Evolutionary conservation across 2,113 vertebrate species (phyloP).

Genomic region (Cochlearius cochlearius): DNA sequence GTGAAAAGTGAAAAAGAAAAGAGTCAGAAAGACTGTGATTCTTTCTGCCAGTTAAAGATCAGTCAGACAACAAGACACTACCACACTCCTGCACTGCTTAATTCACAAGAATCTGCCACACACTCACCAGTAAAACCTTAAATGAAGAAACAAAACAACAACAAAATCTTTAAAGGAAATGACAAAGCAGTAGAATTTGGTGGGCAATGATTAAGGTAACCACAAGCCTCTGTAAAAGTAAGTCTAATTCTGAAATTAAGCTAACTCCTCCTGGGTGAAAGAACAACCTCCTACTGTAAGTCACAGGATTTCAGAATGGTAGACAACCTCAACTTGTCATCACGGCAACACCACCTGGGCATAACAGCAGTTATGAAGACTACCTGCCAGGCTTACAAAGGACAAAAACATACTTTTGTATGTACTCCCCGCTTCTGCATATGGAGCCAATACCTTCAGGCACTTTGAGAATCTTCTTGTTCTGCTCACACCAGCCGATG

Average conservation of each 20-base stretch:
- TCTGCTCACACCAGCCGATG: slow-evolving; percentile 92
- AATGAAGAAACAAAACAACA: not conserved
- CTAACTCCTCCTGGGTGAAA: not conserved
- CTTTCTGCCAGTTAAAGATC: not conserved
- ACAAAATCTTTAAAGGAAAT: not conserved
- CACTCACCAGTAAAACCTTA: not conserved
- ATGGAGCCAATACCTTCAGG: slow-evolving; percentile 84
- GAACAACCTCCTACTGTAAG: not conserved
- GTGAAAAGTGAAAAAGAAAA: not conserved
- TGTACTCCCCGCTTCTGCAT: not conserved
- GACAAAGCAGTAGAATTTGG: not conserved
- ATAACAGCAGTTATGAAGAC: not conserved
- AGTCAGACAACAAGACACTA: not conserved
- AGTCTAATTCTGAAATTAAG: not conserved
- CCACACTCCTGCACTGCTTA: not conserved
- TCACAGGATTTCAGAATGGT: not conserved
- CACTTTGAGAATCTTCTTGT: slow-evolving; percentile 86
- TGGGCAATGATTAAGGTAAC: not conserved
- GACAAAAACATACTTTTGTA: not conserved
- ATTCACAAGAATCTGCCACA: not conserved
- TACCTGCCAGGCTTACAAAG: not conserved
- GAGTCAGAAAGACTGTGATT: not conserved
- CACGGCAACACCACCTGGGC: not conserved
- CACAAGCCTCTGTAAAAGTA: not conserved
- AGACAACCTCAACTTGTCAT: not conserved